These are phyloP conservation scores for Acanthurus lineatus DNA, from an alignment of 2,797 vertebrate genomes.

Conservation along the genomic window DNA sequence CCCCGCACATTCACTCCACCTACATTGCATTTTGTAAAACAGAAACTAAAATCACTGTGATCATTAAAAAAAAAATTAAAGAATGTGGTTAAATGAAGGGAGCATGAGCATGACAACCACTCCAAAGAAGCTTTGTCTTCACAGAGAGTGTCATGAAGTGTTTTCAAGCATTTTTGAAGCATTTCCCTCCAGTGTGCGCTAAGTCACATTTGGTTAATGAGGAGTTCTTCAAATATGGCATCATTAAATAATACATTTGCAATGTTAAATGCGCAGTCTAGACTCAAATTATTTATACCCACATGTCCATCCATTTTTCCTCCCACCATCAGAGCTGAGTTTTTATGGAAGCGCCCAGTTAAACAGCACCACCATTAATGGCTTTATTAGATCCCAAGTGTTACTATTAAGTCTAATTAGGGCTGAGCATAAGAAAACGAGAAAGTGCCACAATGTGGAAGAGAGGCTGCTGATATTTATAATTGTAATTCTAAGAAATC, in stretches of 20 bases:
- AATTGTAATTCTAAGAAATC: no score
- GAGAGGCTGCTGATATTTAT: not conserved
- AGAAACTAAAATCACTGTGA: not conserved
- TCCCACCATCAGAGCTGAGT: not conserved
- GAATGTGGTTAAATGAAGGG: slow-evolving; percentile 18
- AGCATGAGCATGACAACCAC: slow-evolving; percentile 1
- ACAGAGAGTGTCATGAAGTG: slow-evolving; percentile 3
- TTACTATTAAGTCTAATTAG: not conserved
- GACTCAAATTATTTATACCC: slow-evolving; percentile 32
- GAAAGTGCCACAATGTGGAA: not conserved
- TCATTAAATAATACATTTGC: slow-evolving; percentile 41
- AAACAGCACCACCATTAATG: slow-evolving; percentile 5
- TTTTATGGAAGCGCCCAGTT: not conserved
- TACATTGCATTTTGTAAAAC: slow-evolving; percentile 29
- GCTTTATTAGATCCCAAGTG: slow-evolving; percentile 1
- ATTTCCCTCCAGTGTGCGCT: slow-evolving; percentile 5
- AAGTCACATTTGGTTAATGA: slow-evolving; percentile 21
- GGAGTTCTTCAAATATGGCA: slow-evolving; percentile 9
- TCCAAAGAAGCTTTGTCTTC: slow-evolving; percentile 8
- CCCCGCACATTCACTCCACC: slow-evolving; percentile 38
- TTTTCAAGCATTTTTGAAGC: slow-evolving; percentile 10
- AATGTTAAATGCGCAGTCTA: slow-evolving; percentile 34
- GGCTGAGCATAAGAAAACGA: not conserved
- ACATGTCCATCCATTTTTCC: slow-evolving; percentile 19
- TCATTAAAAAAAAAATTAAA: not conserved